These are phyloP conservation scores for Cyanocitta stelleri DNA, from an alignment of 2,113 vertebrate genomes.

Conservation along the genomic window DNA sequence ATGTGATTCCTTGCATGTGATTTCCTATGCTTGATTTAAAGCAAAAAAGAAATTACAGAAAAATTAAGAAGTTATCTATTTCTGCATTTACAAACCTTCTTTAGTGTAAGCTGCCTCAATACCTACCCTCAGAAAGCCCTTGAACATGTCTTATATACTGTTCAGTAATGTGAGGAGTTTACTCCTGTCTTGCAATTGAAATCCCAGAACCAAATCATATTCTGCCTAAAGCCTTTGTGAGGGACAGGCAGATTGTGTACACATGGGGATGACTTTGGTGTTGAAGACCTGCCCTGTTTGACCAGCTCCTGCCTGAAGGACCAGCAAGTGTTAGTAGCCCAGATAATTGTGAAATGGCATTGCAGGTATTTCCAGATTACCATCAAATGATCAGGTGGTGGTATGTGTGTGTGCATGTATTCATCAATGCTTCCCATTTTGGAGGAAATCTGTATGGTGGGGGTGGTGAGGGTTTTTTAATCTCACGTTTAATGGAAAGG, in stretches of 20 bases:
- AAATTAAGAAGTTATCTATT: background rate
- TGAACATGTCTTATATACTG: background rate
- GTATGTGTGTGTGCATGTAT: accelerated
- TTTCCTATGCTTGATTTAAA: background rate
- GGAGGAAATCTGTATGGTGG: background rate
- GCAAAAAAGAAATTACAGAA: background rate
- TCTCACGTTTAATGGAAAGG: background rate
- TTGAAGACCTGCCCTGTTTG: background rate
- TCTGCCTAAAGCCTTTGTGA: background rate
- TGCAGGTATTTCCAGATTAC: background rate
- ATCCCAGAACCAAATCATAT: background rate
- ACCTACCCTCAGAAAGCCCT: background rate
- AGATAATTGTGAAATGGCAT: background rate
- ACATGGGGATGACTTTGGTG: background rate
- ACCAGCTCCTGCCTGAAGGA: background rate
- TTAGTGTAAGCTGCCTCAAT: background rate
- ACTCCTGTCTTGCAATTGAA: background rate
- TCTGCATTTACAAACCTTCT: background rate
- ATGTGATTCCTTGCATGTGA: background rate
- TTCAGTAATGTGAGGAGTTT: background rate
- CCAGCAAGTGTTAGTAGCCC: background rate
- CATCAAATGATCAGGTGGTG: background rate
- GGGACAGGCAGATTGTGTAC: background rate
- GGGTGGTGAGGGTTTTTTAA: background rate
- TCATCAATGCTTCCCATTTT: background rate